Base-by-base conservation (phyloP, 2,888 invertebrate species). In the Stenodera caucasica region DNA sequence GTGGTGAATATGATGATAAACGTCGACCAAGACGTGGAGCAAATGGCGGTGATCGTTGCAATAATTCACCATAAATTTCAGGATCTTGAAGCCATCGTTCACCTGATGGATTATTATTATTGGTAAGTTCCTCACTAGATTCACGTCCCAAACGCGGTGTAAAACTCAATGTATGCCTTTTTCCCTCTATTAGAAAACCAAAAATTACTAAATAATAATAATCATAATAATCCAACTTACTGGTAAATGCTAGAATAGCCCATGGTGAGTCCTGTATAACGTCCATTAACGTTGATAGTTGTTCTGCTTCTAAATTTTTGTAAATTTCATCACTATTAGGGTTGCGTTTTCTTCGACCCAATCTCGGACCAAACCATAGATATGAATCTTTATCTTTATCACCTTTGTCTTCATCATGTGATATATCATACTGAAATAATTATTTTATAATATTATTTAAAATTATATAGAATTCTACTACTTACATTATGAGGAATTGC, bases 331-430 rank as follows among this genome's bases (percentile, higher is more conserved):
- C 77, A 23, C 80, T 79, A 32, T 65, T 66, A 6, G 68, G 69
- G 58, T 70, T 75, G 40, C 83, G 76, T 66, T 83, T 84, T 64
- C 80, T 80, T 62, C 83, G 81, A 6, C 84, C 84, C n/a, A 84
- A 74, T 59, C 83, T 77, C 1, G 84, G 83, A 1, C 84, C 84
- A 63, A 84, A 84, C 84, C 84, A 84, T 78, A 83, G 78, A 5
- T 72, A 59, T 7, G 61, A 56, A 12, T 62, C 51, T 60, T 69
- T 72, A 37, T 49, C 29, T 49, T 55, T 37, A 35, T 40, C 54
- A 26, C 9, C 18, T 30, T 53, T 32, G 2, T 32, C 52, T 12
- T 52, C 52, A 32, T 52, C 15, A 15, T 18, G 6, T 32, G 18
- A 3, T 14, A 12, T 14, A 2, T 32, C 52, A 52, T 52, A 32